phyloP scores from a whole-genome alignment of 2,113 vertebrate genomes.

The Prietella phreatophila region DNA sequence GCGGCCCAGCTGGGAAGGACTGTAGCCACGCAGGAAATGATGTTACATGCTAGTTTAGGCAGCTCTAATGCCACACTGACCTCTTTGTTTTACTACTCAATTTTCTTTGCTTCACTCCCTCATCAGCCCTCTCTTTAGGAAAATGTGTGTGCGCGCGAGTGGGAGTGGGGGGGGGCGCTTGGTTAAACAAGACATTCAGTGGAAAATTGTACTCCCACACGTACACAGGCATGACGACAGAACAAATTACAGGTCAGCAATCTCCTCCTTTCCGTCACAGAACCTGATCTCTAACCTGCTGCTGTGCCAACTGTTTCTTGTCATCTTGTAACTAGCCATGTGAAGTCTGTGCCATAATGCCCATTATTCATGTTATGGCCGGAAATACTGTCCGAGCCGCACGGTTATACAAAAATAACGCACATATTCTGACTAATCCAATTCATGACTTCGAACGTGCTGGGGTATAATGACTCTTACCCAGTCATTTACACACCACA shows the following conservation, averaged over 20 bases:
- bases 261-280: constrained; percentile 30
- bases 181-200: constrained; percentile 48
- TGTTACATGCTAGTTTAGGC: constrained; percentile 65
- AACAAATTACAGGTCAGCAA: constrained; percentile 49
- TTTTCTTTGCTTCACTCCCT: constrained; percentile 22
- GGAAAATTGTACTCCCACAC: constrained; percentile 51
- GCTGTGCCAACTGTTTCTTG: neutral
- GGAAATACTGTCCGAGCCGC: neutral
- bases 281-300: neutral
- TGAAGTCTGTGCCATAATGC: neutral
- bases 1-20: constrained; percentile 62
- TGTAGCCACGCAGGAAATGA: constrained; percentile 75
- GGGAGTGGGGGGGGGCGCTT: too few relatives aligned
- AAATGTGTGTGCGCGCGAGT: too few relatives aligned
- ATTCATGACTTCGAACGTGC: neutral
- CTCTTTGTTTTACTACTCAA: constrained; percentile 65
- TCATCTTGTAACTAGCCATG: neutral
- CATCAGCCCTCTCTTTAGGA: constrained; percentile 23
- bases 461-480: neutral
- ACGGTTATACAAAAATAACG: neutral
- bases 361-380: neutral
- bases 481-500: neutral
- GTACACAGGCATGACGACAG: constrained; percentile 58
- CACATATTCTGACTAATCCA: neutral
- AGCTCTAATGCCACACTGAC: constrained; percentile 65